Evolutionary conservation across 2,888 invertebrate genomes (phyloP), one percentile per base, ranked within the genome.

Genomic region (Eupithecia exiguata): DNA sequence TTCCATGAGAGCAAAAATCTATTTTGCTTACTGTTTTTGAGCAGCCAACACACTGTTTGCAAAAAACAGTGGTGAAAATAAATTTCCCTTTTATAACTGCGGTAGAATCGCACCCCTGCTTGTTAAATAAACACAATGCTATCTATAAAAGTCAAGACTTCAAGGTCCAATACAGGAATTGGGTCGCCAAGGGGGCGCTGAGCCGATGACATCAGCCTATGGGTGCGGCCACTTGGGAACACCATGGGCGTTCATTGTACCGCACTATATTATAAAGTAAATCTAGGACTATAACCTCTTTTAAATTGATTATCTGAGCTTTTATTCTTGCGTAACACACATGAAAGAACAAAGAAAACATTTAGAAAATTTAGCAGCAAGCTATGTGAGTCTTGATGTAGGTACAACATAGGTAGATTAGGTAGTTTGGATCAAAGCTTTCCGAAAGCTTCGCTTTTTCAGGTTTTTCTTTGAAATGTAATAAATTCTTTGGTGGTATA

Each of bases 131-230:
- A 58, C 58, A 58, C 58, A 58, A 58, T 5, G 5, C 58, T 58
- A 53, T 53, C 49, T 9, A n/a, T 53, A 21, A 12, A 58, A 25
- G 12, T 25, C 21, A 25, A 25, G 25, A 25, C 21, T 58, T 58
- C 58, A 58, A 58, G 58, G 58, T 25, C 58, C 58, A 25, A 25
- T 25, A 21, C 58, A 25, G 58, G 25, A 58, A 58, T 25, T 21
- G 14, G 58, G 58, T 58, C 58, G 58, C 58, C 58, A 58, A 14
- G 58, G 58, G 58, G 58, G 58, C 58, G 58, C 58, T 25, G 5
- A 14, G 14, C 53, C 14, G 58, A 58, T 58, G 58, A 58, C 58
- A 58, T 58, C 58, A 58, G 58, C 58, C 58, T 12, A 58, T 25
- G 58, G 58, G 58, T 25, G 58, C 25, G 58, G 58, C 12, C 25